phyloP scores from a whole-genome alignment of 2,888 invertebrate genomes.

The Pyralis farinalis region DNA sequence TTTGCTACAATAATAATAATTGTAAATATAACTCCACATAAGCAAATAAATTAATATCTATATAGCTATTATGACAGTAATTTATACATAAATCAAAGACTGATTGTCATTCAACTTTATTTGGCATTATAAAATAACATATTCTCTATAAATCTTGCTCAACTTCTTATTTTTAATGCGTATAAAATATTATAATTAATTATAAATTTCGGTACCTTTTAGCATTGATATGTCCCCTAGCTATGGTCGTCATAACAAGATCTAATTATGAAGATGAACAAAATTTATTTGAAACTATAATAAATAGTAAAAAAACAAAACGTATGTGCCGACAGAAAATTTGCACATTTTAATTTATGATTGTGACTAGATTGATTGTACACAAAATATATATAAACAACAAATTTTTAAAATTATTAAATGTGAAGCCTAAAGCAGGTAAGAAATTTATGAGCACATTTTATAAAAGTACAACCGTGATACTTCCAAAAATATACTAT shows the following conservation, averaged over 20 bases:
- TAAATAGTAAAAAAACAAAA: constrained; percentile 5
- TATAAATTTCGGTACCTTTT: constrained; percentile 23
- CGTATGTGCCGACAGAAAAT: background rate
- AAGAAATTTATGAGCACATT: background rate
- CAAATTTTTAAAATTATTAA: background rate
- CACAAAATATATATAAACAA: background rate
- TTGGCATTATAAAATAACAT: constrained; percentile 5
- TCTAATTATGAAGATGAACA: constrained; percentile 18
- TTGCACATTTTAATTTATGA: background rate
- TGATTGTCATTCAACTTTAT: too few relatives aligned
- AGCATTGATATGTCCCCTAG: constrained; percentile 44
- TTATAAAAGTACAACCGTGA: background rate
- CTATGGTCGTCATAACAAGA: constrained; percentile 30
- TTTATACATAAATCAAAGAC: too few relatives aligned
- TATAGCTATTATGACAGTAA: too few relatives aligned
- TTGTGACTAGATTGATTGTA: background rate
- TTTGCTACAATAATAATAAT: too few relatives aligned
- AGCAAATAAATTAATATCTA: too few relatives aligned
- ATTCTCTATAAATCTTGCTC: constrained; percentile 37
- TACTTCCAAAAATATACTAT: background rate
- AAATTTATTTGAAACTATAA: background rate
- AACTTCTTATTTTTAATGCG: constrained; percentile 28
- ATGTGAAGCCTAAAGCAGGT: background rate
- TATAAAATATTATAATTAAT: constrained; percentile 28
- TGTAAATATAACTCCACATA: too few relatives aligned